These are phyloP conservation scores for Blomia tropicalis DNA, from an alignment of 2,888 invertebrate species.

Conservation along the genomic window DNA sequence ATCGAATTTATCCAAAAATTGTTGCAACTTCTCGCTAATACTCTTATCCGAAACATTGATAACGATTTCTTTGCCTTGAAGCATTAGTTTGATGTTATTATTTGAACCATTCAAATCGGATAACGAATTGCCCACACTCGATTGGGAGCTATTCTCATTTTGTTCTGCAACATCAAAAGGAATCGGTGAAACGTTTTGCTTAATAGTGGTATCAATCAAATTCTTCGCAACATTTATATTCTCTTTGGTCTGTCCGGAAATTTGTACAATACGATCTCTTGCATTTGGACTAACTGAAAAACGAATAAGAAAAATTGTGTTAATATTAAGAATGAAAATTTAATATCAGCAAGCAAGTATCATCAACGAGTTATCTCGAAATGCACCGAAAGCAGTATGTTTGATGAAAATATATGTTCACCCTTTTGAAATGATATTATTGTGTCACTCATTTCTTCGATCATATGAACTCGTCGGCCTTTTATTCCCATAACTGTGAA, in stretches of 20 bases:
- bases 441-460: conserved; percentile 94
- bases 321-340: conserved; percentile 20
- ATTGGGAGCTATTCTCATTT: background rate
- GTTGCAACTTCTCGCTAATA: background rate
- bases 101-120: background rate
- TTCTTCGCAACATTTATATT: conserved; percentile 84
- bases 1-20: conserved; percentile 1
- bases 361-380: background rate
- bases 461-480: conserved; percentile 93
- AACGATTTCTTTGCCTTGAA: background rate
- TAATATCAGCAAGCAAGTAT: background rate
- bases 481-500: conserved; percentile 95
- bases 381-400: background rate
- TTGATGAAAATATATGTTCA: conserved; percentile 10
- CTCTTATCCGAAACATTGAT: conserved; percentile 1
- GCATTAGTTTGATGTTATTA: background rate
- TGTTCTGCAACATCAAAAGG: conserved; percentile 8
- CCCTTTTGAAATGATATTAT: conserved; percentile 98
- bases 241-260: conserved; percentile 81
- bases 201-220: conserved; percentile 83
- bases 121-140: background rate
- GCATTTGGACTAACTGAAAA: conserved; percentile 77
- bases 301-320: conserved; percentile 30
- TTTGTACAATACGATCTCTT: conserved; percentile 84
- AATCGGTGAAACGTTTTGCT: conserved; percentile 81